Evolutionary conservation across 1,140 invertebrate genomes (phyloP).

Genomic region (Ips typographus): DNA sequence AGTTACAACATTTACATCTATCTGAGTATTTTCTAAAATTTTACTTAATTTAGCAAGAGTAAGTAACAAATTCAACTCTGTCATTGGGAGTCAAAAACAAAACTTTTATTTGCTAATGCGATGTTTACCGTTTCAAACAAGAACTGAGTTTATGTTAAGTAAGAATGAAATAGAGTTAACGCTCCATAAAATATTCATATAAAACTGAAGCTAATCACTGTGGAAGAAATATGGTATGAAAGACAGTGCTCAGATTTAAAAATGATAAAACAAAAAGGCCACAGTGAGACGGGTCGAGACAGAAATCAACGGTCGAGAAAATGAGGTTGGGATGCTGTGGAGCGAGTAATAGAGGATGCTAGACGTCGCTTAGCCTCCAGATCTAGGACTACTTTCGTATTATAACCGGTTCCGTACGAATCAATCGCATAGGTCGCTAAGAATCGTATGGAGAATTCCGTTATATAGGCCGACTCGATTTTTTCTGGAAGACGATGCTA

Average conservation of each 20-base stretch:
- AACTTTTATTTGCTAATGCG: too few species aligned
- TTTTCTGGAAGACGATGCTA: neutral
- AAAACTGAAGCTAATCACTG: conserved; percentile 21
- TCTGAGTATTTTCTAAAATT: too few species aligned
- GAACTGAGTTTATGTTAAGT: too few species aligned
- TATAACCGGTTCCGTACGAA: conserved; percentile 38
- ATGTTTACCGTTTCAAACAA: too few species aligned
- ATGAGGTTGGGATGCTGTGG: conserved; percentile 55
- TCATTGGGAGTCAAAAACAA: too few species aligned
- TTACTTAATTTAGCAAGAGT: too few species aligned
- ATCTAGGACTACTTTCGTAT: conserved; percentile 38
- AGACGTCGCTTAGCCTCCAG: conserved; percentile 43
- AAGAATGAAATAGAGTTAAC: neutral
- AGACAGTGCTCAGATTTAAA: conserved; percentile 27
- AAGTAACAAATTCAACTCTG: too few species aligned
- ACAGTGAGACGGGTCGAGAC: conserved; percentile 41
- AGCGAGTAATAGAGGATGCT: conserved; percentile 54
- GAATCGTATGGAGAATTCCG: neutral
- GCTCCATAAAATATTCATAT: conserved; percentile 23
- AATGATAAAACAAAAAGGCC: conserved; percentile 29
- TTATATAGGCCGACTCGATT: neutral
- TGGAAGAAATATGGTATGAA: conserved; percentile 33
- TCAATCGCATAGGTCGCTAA: conserved; percentile 36
- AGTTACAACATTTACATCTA: too few species aligned
- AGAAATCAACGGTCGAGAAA: conserved; percentile 56